Base-by-base conservation (phyloP, 2,797 vertebrate genomes). In the Fratercula arctica region DNA sequence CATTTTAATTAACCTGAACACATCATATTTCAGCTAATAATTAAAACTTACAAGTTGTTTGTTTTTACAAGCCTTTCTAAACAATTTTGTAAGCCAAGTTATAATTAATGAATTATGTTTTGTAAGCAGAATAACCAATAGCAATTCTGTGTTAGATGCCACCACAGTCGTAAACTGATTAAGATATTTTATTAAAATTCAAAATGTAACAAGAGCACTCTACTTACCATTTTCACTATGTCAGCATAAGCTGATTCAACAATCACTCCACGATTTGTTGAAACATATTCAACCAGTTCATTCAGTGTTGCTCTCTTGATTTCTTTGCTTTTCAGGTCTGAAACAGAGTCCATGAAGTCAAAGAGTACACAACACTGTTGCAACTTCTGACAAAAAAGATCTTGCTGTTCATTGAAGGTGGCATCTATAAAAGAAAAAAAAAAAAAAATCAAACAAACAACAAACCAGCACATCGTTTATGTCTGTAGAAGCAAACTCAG, bases 271-370 rank as follows among this genome's bases (percentile, higher is more conserved):
- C 99, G 98, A 98, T 99, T 99, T 96, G 99, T 99, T 96, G 99
- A 99, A 93, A 99, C 99, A 67, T 99, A 99, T 96, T 99, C 99
- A 98, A 99, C 99, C 63, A 99, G 98, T 98, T 99, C 99, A 83
- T 98, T 99, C 63, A 99, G 98, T 5, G 99, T 99, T 95, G 99
- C 99, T 98, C 99, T 98, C 97, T 99, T 99, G 95, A 99, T 98
- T 98, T 99, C 99, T 98, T 99, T 99, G 98, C 98, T 99, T 98
- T 99, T 99, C 97, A 99, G 98, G 98, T 99, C 99, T 37, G 98
- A 98, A 97, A 99, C 98, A 0, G 99, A 99, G 98, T 99, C 99
- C 96, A 99, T 97, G 98, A 99, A 99, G 98, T 99, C 99, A 70
- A 99, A 99, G 81, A 99, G 98, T 85, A 99, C 90, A 93, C 99